Base-by-base conservation (phyloP, 35 echinoderm and acorn worm genomes). In the Apostichopus californicus region DNA sequence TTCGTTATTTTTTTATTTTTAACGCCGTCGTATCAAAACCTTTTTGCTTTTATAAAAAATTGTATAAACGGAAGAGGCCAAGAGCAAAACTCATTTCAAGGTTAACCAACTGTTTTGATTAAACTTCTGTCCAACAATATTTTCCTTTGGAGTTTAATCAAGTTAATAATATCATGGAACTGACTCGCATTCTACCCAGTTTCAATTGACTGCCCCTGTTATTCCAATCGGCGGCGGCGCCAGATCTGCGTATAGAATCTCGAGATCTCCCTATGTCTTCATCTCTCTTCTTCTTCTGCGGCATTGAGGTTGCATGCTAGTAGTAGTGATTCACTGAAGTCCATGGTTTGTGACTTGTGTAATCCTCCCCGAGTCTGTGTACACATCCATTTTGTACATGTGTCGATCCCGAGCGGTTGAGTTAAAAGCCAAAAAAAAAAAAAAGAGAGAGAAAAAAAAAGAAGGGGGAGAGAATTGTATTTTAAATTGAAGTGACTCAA, bases 161-260 rank as follows among this genome's bases (percentile, higher is more conserved):
- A 58, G 56, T 58, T 55, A 57, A 56, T 24, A 85, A 59, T 59
- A 85, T 58, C 15, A 18, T 7, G 71, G 17, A 75, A 75, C 71
- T 75, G 21, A 18, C 13, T 61, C 5, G 71, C 71, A 75, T 75
- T 20, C 20, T 75, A n/a, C 71, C 17, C 7, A 46, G 57, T 85
- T 59, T 85, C 81, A 85, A 58, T n/a, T 85, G 81, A 85, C 81
- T 85, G 81, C 57, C 23, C 56, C 55, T 85, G 15, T 83, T 83
- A 56, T 18, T 55, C 81, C 55, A 58, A 58, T 55, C 54, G 81
- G 81, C 81, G 81, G 54, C 54, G 81, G 81, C 81, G 81, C 81
- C 81, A 85, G 55, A 58, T 85, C 54, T 85, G 55, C 8, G 55
- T 55, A 60, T 24, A 58, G 57, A 54, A 85, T 56, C 55, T 21